Evolutionary conservation across 2,797 vertebrate species (phyloP).

Genomic region (Delichon dasypus): DNA sequence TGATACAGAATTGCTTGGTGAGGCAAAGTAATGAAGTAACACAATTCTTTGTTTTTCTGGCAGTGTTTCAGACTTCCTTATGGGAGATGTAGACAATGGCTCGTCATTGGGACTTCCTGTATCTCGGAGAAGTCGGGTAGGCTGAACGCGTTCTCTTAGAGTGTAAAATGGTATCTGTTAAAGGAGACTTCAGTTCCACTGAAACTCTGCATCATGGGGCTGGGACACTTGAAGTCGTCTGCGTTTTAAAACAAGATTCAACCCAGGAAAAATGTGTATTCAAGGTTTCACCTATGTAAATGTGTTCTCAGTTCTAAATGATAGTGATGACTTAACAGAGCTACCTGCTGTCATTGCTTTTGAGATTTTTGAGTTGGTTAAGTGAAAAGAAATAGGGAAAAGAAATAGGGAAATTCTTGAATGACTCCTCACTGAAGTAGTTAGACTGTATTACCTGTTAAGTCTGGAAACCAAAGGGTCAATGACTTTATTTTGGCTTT

Average conservation of each 20-base stretch:
- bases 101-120: constrained; percentile 89
- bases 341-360: background rate
- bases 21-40: constrained; percentile 23
- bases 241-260: background rate
- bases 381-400: background rate
- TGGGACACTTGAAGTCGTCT: background rate
- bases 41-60: constrained; percentile 50
- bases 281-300: background rate
- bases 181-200: background rate
- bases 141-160: background rate
- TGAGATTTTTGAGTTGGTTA: background rate
- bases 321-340: background rate
- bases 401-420: background rate
- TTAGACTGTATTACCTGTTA: background rate
- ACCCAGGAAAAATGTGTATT: background rate
- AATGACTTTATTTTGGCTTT: background rate
- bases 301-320: background rate
- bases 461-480: background rate
- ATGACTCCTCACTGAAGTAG: background rate
- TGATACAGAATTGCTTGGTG: background rate
- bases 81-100: constrained; percentile 98
- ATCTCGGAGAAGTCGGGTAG: constrained; percentile 90
- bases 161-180: background rate
- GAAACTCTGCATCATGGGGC: background rate
- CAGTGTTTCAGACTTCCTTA: constrained; percentile 99